phyloP scores from a whole-genome alignment of 2,797 vertebrate genomes.

The Halcyon smyrnensis region DNA sequence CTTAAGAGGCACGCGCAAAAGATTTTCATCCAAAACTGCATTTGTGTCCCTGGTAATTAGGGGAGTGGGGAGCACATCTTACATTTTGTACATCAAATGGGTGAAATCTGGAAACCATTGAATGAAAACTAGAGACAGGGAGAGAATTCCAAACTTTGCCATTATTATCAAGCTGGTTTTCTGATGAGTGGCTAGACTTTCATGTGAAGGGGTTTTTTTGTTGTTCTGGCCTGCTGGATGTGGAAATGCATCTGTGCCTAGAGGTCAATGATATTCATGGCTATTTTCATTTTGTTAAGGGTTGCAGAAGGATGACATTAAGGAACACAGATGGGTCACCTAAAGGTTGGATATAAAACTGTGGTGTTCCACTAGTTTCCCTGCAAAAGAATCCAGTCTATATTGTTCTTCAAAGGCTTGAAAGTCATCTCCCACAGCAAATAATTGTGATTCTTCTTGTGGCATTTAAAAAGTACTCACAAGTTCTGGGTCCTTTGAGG shows the following conservation, averaged over 20 bases:
- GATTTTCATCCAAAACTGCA: background rate
- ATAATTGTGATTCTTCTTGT: background rate
- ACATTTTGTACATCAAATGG: background rate
- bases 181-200: background rate
- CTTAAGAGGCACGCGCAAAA: background rate
- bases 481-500: background rate
- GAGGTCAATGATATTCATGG: background rate
- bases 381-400: background rate
- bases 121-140: background rate
- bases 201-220: background rate
- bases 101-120: slow-evolving; percentile 27
- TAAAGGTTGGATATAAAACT: background rate
- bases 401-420: background rate
- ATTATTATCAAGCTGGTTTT: background rate
- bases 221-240: background rate
- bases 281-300: background rate
- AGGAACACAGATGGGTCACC: background rate
- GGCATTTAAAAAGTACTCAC: background rate
- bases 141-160: background rate
- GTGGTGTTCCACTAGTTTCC: background rate
- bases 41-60: background rate
- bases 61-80: background rate
- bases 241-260: background rate
- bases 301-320: background rate
- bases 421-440: background rate